Conservation (phyloP, 2,113 vertebrate species). For the Abramis brama region DNA sequence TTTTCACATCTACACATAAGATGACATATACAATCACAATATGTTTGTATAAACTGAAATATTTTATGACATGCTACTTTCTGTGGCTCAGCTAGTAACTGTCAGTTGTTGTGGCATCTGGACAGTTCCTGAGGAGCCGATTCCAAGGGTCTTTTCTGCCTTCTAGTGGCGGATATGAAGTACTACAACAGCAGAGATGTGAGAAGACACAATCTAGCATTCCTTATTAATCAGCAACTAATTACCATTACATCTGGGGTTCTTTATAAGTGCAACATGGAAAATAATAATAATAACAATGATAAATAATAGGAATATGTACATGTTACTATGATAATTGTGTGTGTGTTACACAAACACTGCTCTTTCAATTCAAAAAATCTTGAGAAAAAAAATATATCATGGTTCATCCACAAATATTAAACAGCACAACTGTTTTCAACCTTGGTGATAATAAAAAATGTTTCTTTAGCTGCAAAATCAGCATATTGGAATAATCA, state of each 20-base stretch:
- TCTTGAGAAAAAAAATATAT: too few relatives aligned
- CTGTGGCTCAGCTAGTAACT: background rate
- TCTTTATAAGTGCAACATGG: background rate
- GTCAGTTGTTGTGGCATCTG: background rate
- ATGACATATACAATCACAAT: background rate
- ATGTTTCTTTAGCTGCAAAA: too few relatives aligned
- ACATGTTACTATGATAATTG: too few relatives aligned
- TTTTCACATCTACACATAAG: background rate
- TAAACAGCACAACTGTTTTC: too few relatives aligned
- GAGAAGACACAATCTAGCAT: background rate
- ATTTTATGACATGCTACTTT: background rate
- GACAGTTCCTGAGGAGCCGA: background rate
- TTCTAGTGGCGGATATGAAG: slow-evolving; percentile 6
- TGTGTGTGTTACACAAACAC: too few relatives aligned
- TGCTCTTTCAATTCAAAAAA: too few relatives aligned
- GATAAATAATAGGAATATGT: too few relatives aligned
- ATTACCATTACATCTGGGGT: background rate
- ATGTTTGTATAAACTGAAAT: background rate
- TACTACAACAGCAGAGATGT: slow-evolving; percentile 13
- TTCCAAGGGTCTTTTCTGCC: background rate
- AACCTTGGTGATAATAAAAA: too few relatives aligned
- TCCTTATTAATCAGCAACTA: background rate
- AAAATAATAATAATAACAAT: too few relatives aligned
- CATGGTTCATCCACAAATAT: too few relatives aligned
- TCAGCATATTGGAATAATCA: too few relatives aligned